These are phyloP conservation scores for Parauchenoglanis punctatus DNA, from an alignment of 2,797 vertebrate genomes.

Conservation along the genomic window DNA sequence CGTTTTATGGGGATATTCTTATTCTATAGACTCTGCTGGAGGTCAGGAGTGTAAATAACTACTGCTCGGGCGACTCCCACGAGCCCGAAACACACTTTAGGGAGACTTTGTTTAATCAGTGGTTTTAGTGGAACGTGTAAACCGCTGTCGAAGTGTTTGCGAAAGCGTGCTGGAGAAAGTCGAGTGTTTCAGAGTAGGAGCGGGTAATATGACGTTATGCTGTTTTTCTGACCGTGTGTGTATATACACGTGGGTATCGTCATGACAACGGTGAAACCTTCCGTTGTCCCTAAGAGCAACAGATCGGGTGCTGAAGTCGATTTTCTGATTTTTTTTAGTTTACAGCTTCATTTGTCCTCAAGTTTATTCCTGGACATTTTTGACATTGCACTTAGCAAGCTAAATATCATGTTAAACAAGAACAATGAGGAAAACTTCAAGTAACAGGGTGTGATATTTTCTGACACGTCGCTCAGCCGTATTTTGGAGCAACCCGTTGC, in stretches of 20 bases:
- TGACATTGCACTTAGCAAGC: no score
- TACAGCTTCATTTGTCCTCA: background rate
- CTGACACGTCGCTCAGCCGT: background rate
- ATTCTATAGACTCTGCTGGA: slow-evolving; percentile 3
- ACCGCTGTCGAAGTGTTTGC: background rate
- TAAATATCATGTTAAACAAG: background rate
- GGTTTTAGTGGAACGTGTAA: slow-evolving; percentile 30
- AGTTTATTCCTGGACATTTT: no score
- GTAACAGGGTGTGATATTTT: background rate
- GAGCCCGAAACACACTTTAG: background rate
- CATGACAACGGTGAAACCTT: background rate
- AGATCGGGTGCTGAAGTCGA: background rate
- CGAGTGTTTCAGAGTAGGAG: background rate
- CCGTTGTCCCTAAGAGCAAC: background rate
- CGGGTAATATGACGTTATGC: background rate
- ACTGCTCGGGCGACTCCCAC: background rate
- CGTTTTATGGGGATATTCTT: background rate
- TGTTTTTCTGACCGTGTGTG: background rate
- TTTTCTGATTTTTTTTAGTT: no score
- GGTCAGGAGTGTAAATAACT: slow-evolving; percentile 24
- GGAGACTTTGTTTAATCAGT: slow-evolving; percentile 40
- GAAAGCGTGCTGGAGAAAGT: background rate
- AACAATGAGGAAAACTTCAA: background rate
- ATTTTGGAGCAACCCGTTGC: background rate
- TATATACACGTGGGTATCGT: slow-evolving; percentile 39